A percentile compares a stretch with the other conserved stretches of the same genome.
Evolutionary conservation across 2,113 vertebrate species (phyloP).

Genomic region (Toxotes chatareus): DNA sequence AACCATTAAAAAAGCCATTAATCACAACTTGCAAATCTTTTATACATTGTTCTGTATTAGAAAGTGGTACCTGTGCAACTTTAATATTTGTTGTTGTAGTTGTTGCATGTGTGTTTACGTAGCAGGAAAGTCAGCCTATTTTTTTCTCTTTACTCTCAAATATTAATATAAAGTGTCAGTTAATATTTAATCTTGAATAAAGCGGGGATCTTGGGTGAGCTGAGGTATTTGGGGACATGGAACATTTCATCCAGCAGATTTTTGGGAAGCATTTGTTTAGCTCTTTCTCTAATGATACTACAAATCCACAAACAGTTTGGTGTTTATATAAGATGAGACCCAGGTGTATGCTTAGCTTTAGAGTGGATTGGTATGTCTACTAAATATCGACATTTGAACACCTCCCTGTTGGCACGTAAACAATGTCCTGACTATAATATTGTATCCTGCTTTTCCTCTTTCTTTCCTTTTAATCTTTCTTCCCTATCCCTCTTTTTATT

Average conservation of each 20-base stretch:
- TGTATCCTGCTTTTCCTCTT: conserved; percentile 9
- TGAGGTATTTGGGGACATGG: background rate
- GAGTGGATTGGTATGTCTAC: background rate
- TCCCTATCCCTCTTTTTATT: background rate
- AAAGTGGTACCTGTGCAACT: too few relatives aligned
- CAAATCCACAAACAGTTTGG: background rate
- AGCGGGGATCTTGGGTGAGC: background rate
- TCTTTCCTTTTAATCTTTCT: conserved; percentile 2
- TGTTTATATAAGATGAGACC: background rate
- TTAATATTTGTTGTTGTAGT: too few relatives aligned
- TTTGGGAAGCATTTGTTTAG: background rate
- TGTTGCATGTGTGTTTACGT: background rate
- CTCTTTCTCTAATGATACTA: background rate
- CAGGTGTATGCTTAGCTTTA: background rate
- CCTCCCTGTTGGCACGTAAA: background rate
- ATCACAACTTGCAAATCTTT: background rate
- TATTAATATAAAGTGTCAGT: background rate
- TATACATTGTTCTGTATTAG: background rate
- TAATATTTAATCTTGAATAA: background rate
- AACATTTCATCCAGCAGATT: background rate
- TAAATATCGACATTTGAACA: conserved; percentile 6
- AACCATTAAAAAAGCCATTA: background rate
- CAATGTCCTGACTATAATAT: conserved; percentile 1
- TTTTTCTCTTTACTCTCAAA: background rate
- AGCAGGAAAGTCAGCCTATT: background rate